Evolutionary conservation across 1,140 invertebrate species (phyloP).

Genomic region (Metopolophium dirhodum): DNA sequence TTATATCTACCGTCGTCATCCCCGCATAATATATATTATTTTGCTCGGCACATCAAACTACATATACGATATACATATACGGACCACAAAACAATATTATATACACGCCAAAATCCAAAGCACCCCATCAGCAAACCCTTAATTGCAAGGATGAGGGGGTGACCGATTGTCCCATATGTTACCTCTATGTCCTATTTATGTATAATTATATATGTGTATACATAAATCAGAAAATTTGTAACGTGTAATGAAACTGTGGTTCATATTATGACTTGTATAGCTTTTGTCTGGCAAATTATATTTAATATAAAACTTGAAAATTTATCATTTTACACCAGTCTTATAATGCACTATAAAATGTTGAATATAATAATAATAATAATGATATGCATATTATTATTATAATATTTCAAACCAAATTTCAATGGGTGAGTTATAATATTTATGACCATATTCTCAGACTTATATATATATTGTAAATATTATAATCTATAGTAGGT

Average conservation of each 20-base stretch:
- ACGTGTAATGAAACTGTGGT: neutral
- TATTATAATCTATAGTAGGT: neutral
- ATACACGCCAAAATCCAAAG: neutral
- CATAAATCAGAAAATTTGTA: neutral
- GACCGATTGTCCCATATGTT: neutral
- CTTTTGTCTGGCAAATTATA: neutral
- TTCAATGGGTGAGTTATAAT: neutral
- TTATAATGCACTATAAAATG: neutral
- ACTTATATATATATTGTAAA: neutral
- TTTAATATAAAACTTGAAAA: neutral
- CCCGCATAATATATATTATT: neutral
- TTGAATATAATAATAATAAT: neutral
- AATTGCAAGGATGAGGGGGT: neutral
- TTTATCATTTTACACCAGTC: neutral
- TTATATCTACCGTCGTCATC: neutral
- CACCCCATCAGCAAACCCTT: neutral
- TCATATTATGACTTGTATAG: neutral
- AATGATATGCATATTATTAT: too few species aligned
- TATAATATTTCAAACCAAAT: neutral
- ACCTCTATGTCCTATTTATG: neutral
- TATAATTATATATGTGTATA: neutral
- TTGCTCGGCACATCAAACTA: neutral
- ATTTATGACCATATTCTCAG: neutral
- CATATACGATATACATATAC: neutral
- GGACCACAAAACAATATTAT: conserved; percentile 1